Evolutionary conservation across 2,888 invertebrate species (phyloP).

Genomic region (Sphinx pinastri): DNA sequence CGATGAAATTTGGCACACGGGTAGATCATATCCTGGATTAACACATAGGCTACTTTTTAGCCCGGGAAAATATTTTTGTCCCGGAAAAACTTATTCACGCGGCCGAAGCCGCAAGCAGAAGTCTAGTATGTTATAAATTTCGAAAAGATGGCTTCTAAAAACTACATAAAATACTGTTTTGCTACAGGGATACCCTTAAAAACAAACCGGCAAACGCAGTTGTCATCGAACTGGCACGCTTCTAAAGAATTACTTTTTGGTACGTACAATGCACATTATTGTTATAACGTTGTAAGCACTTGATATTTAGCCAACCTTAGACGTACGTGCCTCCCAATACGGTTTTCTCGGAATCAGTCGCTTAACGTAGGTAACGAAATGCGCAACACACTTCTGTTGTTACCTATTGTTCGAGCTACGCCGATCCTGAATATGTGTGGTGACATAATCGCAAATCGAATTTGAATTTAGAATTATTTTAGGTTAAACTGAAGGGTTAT

Average conservation of each 20-base stretch:
- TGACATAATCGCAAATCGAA: conserved; percentile 9
- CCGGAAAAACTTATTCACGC: too few relatives aligned
- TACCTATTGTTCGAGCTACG: conserved; percentile 32
- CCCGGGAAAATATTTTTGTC: too few relatives aligned
- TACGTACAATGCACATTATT: conserved; percentile 48
- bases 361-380: conserved; percentile 60
- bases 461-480: too few relatives aligned
- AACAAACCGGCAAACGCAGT: conserved; percentile 2
- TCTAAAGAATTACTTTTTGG: conserved; percentile 13
- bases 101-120: too few relatives aligned
- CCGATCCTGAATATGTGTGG: conserved; percentile 8
- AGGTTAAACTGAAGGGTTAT: not conserved
- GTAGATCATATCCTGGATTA: too few relatives aligned
- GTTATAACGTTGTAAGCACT: conserved; percentile 66
- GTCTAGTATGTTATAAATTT: too few relatives aligned
- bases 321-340: conserved; percentile 80
- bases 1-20: too few relatives aligned
- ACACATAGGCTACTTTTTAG: too few relatives aligned
- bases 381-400: conserved; percentile 45
- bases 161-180: too few relatives aligned
- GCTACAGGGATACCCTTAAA: conserved; percentile 8
- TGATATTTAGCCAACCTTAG: conserved; percentile 72
- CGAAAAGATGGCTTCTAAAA: too few relatives aligned
- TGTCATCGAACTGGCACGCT: conserved; percentile 24
- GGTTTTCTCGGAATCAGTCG: conserved; percentile 75